phyloP scores from a whole-genome alignment of 2,888 invertebrate species.

The Lepidochitona cinerea region DNA sequence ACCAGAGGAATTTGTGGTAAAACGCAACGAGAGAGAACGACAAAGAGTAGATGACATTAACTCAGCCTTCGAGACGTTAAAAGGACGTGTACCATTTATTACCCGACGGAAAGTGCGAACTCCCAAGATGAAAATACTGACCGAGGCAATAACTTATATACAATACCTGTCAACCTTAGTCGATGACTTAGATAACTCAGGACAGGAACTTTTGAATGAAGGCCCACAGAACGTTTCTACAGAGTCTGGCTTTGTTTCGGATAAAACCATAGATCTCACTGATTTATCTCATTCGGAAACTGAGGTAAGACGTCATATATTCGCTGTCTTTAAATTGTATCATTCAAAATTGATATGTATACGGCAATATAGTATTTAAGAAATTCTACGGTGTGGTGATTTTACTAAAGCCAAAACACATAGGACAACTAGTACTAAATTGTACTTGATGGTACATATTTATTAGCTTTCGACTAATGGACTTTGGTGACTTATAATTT shows the following conservation, averaged over 20 bases:
- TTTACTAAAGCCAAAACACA: too few species aligned
- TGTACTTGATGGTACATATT: too few species aligned
- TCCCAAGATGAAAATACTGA: conserved; percentile 32
- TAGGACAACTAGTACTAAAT: too few species aligned
- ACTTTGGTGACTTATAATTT: too few species aligned
- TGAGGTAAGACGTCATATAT: too few species aligned
- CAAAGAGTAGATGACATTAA: conserved; percentile 28
- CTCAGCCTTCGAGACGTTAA: conserved; percentile 24
- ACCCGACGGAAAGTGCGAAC: conserved; percentile 11
- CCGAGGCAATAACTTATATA: conserved; percentile 25
- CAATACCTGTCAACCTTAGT: conserved; percentile 12
- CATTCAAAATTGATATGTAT: neutral
- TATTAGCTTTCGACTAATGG: too few species aligned
- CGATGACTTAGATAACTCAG: neutral
- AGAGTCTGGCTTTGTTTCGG: too few species aligned
- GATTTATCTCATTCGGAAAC: too few species aligned
- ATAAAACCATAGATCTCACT: too few species aligned
- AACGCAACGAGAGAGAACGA: conserved; percentile 32
- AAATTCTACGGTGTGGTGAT: too few species aligned
- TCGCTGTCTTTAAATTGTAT: neutral
- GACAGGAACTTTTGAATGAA: neutral
- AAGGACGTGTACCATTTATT: conserved; percentile 22
- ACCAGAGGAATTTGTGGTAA: conserved; percentile 24
- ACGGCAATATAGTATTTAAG: neutral
- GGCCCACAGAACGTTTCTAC: too few species aligned